Evolutionary conservation across 2,113 vertebrate genomes (phyloP).

Genomic region (Trematocara marginatum): DNA sequence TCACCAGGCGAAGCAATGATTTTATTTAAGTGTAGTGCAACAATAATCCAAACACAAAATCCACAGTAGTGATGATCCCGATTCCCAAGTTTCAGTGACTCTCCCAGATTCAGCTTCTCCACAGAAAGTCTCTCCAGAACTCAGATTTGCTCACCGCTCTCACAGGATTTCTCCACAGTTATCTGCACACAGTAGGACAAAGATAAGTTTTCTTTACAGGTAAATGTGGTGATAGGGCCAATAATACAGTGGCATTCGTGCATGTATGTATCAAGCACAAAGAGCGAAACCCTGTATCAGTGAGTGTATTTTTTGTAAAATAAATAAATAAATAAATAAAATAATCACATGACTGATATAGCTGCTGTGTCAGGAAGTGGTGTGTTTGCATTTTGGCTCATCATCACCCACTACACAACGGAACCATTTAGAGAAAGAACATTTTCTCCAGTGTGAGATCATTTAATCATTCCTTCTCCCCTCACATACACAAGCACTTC

Average conservation of each 20-base stretch:
- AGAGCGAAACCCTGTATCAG: accelerated
- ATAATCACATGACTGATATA: accelerated
- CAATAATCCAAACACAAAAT: background rate
- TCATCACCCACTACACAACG: accelerated
- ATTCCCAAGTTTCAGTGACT: background rate
- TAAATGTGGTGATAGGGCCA: background rate
- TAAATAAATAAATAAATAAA: background rate
- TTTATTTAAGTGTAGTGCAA: background rate
- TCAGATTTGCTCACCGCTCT: background rate
- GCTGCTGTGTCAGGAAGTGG: background rate
- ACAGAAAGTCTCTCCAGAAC: background rate
- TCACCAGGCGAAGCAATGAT: background rate
- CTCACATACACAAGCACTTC: background rate
- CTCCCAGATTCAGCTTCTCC: background rate
- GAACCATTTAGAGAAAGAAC: background rate
- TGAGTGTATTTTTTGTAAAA: background rate
- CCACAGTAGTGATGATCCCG: background rate
- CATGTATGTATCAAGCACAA: background rate
- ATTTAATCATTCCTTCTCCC: accelerated
- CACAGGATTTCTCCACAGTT: background rate
- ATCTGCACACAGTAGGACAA: background rate
- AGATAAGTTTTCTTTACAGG: background rate
- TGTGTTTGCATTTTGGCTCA: background rate
- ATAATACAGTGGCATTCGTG: background rate
- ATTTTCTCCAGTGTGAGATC: background rate